Evolutionary conservation across 2,797 vertebrate species (phyloP).

Genomic region (Betta splendens): DNA sequence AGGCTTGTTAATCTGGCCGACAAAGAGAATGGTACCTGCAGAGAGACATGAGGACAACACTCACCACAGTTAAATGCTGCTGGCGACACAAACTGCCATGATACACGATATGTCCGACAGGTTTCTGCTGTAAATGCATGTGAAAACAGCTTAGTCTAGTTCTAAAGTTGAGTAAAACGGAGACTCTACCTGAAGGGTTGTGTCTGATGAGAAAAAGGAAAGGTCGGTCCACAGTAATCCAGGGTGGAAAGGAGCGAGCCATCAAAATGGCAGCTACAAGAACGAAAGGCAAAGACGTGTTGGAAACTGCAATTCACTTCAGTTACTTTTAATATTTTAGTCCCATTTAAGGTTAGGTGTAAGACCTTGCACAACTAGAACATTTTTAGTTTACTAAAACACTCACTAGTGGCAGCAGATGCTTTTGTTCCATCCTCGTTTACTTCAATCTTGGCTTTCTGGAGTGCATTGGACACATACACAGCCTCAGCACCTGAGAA

Average conservation of each 20-base stretch:
- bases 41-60: conserved; percentile 24
- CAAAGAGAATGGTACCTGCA: conserved; percentile 92
- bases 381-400: background rate
- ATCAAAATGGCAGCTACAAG: conserved; percentile 89
- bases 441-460: conserved; percentile 95
- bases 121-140: background rate
- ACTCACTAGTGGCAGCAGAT: conserved; percentile 90
- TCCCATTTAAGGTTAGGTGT: too few species aligned
- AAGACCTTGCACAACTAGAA: too few species aligned
- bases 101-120: conserved; percentile 2
- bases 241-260: conserved; percentile 92
- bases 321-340: too few species aligned
- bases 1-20: conserved; percentile 95
- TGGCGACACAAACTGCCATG: background rate
- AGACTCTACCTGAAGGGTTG: conserved; percentile 89
- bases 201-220: conserved; percentile 94
- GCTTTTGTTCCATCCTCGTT: conserved; percentile 97
- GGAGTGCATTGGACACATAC: conserved; percentile 88
- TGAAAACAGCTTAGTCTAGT: background rate
- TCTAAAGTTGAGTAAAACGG: background rate
- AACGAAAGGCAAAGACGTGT: conserved; percentile 6
- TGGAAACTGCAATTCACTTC: too few species aligned
- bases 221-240: conserved; percentile 91
- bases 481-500: conserved; percentile 81
- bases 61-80: background rate